A percentile compares a stretch with the other conserved stretches of the same genome.
phyloP scores from a whole-genome alignment of 2,888 invertebrate genomes.

The Netelia fuscicornis region DNA sequence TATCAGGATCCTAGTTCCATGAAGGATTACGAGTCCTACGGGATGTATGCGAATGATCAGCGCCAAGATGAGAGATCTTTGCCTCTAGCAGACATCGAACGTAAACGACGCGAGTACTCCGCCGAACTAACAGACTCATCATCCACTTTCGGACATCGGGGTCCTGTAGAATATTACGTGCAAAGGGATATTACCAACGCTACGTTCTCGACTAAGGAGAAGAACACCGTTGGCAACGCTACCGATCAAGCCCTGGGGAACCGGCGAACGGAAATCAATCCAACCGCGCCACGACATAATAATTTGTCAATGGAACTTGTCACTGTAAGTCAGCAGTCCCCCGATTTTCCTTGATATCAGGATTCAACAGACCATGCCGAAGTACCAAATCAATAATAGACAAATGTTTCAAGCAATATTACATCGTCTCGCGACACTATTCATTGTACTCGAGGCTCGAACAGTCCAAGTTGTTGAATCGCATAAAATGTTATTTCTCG shows the following conservation, averaged over 20 bases:
- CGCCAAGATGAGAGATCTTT: constrained; percentile 41
- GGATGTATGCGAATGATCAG: constrained; percentile 30
- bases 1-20: constrained; percentile 55
- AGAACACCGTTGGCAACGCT: constrained; percentile 2
- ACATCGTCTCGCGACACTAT: not conserved
- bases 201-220: constrained; percentile 10
- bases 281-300: not conserved
- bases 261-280: constrained; percentile 26
- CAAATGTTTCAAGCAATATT: not conserved
- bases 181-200: constrained; percentile 30
- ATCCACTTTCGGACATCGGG: constrained; percentile 23
- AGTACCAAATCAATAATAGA: not conserved
- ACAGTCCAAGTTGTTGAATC: constrained; percentile 6
- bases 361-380: not conserved
- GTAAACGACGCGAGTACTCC: constrained; percentile 53
- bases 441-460: no score
- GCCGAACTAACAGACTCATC: constrained; percentile 36
- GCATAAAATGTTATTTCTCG: constrained; percentile 39
- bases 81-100: constrained; percentile 35
- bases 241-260: constrained; percentile 13
- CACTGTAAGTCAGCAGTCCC: not conserved
- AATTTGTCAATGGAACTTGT: constrained; percentile 3
- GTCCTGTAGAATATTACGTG: constrained; percentile 14
- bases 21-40: constrained; percentile 54
- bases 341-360: no score